A percentile compares a stretch with the other conserved stretches of the same genome.
Conservation (phyloP, 2,113 vertebrate genomes). For the Colaptes auratus region DNA sequence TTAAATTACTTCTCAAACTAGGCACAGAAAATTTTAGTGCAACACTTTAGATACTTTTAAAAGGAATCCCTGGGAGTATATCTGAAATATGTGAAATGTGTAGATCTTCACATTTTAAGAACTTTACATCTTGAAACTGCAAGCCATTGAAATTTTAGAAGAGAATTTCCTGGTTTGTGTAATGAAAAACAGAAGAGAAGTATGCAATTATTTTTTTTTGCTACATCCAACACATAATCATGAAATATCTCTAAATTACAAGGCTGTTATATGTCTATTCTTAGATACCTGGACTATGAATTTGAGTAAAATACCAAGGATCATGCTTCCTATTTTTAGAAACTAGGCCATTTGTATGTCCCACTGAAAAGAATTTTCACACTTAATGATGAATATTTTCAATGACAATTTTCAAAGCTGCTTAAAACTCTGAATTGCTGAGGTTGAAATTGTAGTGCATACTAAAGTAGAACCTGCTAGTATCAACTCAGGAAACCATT, state of each 20-base stretch:
- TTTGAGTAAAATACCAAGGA: neutral
- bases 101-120: neutral
- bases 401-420: neutral
- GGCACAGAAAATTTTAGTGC: neutral
- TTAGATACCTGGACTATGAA: neutral
- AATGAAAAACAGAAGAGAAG: neutral
- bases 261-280: neutral
- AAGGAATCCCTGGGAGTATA: neutral
- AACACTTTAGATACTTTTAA: neutral
- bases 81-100: neutral
- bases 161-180: neutral
- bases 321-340: neutral
- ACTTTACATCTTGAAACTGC: neutral
- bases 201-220: neutral
- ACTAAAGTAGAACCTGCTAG: neutral
- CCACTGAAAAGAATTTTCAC: neutral
- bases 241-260: neutral
- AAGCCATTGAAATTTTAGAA: neutral
- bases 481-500: neutral
- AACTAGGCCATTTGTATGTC: neutral
- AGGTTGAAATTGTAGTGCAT: neutral
- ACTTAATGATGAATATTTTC: neutral
- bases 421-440: neutral
- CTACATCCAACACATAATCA: neutral
- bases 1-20: slow-evolving; percentile 24